A percentile compares a stretch with the other conserved stretches of the same genome.
These are phyloP conservation scores for Stichopus chloronotus DNA, from an alignment of 35 echinoderm and acorn worm genomes.

Conservation along the genomic window DNA sequence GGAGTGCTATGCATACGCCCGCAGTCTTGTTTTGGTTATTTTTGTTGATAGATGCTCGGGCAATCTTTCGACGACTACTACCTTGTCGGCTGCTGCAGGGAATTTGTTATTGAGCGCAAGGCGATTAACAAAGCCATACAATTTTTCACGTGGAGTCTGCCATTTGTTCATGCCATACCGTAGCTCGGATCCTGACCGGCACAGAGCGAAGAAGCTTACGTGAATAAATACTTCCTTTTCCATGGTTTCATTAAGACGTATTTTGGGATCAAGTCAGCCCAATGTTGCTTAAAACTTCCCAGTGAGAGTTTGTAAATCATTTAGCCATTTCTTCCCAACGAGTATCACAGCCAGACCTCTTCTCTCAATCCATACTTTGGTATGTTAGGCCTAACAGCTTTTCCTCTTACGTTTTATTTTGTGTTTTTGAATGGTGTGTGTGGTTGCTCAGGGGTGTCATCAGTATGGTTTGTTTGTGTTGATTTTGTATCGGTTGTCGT, in stretches of 20 bases:
- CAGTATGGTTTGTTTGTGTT: neutral
- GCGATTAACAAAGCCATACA: too few relatives aligned
- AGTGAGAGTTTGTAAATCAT: neutral
- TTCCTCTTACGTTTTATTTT: neutral
- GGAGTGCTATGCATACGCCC: neutral
- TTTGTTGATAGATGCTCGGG: slow-evolving; percentile 3
- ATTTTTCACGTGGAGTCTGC: neutral
- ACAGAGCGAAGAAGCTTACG: neutral
- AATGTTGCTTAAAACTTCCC: slow-evolving; percentile 23
- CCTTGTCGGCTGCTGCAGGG: neutral
- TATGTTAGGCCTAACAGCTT: neutral
- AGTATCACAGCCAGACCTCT: too few relatives aligned
- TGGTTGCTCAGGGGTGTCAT: neutral
- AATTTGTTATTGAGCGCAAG: too few relatives aligned
- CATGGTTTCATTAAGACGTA: neutral
- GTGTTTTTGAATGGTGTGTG: neutral
- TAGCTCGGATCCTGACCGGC: neutral
- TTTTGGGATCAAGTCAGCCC: neutral
- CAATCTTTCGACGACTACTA: neutral
- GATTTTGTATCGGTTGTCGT: neutral
- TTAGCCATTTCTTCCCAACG: too few relatives aligned
- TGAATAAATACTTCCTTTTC: neutral
- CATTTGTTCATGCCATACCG: neutral
- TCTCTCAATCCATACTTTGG: neutral
- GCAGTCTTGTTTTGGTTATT: neutral